Conservation (phyloP, 2,888 invertebrate genomes). For the Oxyscelio sp. region DNA sequence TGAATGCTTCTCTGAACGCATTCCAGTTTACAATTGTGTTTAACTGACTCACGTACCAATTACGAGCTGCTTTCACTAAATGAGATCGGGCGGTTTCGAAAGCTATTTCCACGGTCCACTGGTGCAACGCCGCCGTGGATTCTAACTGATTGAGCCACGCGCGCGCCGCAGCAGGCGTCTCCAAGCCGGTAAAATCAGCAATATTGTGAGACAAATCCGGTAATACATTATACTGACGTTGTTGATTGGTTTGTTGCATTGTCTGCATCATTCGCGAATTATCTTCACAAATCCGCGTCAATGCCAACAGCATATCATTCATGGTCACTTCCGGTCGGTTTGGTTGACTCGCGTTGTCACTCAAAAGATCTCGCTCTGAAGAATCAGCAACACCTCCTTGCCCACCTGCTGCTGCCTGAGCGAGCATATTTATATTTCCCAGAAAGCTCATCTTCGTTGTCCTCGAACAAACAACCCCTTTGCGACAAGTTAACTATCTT, state of each 20-base stretch:
- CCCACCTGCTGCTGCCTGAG: too few species aligned
- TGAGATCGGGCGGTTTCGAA: conserved; percentile 39
- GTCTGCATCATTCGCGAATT: conserved; percentile 1
- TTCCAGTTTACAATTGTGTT: conserved; percentile 15
- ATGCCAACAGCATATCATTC: neutral
- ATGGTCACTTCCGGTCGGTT: too few species aligned
- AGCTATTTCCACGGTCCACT: conserved; percentile 19
- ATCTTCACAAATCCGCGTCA: neutral
- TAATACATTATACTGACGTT: conserved; percentile 18
- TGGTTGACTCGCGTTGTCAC: too few species aligned
- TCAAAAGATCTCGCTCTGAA: too few species aligned
- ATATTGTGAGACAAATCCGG: conserved; percentile 40
- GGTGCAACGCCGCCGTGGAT: conserved; percentile 25
- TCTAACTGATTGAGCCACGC: conserved; percentile 27
- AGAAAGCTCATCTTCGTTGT: too few species aligned
- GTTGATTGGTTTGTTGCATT: conserved; percentile 1
- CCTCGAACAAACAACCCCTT: too few species aligned
- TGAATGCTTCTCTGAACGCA: conserved; percentile 14
- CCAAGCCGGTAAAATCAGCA: conserved; percentile 22
- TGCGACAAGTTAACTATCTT: too few species aligned
- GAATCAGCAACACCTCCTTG: too few species aligned
- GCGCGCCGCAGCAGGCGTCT: neutral
- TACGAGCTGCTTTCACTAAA: conserved; percentile 9
- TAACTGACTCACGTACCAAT: conserved; percentile 29
- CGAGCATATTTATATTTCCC: too few species aligned